Conservation (phyloP, 2,797 vertebrate species). For the Pantherophis vulpinus region DNA sequence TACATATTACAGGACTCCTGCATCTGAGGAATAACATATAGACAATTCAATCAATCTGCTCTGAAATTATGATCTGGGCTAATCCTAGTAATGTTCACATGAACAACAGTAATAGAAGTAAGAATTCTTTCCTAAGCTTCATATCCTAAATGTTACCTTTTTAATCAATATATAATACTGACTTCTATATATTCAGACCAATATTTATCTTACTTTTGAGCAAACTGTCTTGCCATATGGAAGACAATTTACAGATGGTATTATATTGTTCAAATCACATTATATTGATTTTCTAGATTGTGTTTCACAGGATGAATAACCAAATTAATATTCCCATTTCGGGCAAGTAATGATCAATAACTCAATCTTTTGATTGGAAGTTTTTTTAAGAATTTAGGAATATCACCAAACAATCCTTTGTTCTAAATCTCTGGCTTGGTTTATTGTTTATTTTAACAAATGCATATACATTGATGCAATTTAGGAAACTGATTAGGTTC, state of each 20-base stretch:
- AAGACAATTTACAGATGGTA: background rate
- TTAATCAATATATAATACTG: background rate
- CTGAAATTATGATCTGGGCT: background rate
- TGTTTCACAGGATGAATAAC: background rate
- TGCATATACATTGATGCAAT: background rate
- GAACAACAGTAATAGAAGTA: background rate
- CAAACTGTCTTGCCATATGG: background rate
- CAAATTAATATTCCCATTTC: background rate
- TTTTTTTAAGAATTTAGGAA: background rate
- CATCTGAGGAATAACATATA: background rate
- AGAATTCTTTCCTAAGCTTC: background rate
- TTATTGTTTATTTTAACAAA: background rate
- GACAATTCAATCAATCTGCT: background rate
- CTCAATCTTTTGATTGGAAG: background rate
- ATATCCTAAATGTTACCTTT: background rate
- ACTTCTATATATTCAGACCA: background rate
- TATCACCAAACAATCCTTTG: background rate
- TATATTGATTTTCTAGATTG: background rate
- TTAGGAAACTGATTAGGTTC: background rate
- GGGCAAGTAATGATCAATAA: background rate
- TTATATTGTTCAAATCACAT: background rate
- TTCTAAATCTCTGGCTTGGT: background rate
- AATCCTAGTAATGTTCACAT: background rate
- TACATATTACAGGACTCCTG: background rate
- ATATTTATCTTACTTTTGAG: background rate